Conservation (phyloP, 2,113 vertebrate genomes). For the Aythya baeri region DNA sequence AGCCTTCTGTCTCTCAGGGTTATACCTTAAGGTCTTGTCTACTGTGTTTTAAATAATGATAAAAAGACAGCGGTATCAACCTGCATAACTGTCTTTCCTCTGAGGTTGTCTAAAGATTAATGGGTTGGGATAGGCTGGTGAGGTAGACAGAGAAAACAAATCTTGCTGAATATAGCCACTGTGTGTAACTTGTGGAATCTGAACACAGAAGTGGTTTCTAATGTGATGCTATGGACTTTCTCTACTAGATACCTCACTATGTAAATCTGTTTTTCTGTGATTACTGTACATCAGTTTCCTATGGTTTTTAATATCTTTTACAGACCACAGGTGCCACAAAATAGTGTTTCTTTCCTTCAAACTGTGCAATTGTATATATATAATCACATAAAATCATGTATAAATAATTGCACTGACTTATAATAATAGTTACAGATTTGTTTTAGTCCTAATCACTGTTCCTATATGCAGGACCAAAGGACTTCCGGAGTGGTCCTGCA, state of each 20-base stretch:
- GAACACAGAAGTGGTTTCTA: background rate
- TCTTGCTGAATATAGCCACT: background rate
- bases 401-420: background rate
- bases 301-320: background rate
- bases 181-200: background rate
- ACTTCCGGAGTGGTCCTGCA: background rate
- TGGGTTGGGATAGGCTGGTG: background rate
- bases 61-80: background rate
- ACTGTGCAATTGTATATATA: background rate
- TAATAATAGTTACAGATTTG: background rate
- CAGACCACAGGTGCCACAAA: background rate
- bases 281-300: background rate
- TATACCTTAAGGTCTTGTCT: background rate
- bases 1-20: background rate
- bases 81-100: background rate
- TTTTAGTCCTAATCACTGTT: background rate
- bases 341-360: background rate
- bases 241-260: background rate
- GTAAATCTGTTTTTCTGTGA: background rate
- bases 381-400: background rate
- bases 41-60: background rate
- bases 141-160: background rate
- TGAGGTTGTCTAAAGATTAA: background rate
- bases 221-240: background rate
- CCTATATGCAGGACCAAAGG: background rate